phyloP scores from a whole-genome alignment of 1,140 invertebrate genomes.

The Drosophila erecta region DNA sequence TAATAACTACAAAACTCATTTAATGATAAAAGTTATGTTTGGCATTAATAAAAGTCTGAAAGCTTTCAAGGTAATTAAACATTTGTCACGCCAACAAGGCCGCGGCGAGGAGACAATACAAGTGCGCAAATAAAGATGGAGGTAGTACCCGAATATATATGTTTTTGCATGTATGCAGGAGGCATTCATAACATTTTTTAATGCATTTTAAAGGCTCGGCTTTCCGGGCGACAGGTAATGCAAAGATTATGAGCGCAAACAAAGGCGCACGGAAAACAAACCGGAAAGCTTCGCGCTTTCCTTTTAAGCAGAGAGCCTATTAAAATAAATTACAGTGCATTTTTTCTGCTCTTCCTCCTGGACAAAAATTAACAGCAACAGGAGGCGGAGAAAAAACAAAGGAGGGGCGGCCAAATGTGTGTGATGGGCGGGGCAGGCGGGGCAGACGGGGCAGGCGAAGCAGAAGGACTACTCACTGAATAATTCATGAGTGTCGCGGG shows the following conservation, averaged over 20 bases:
- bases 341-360: conserved; percentile 25
- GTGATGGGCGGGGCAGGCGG: conserved; percentile 34
- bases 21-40: conserved; percentile 70
- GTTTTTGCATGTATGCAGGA: conserved; percentile 57
- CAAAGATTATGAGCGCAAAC: conserved; percentile 68
- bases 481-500: conserved; percentile 73
- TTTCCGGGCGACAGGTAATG: conserved; percentile 49
- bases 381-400: conserved; percentile 25
- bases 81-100: conserved; percentile 40
- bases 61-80: conserved; percentile 75
- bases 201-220: conserved; percentile 61
- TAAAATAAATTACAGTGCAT: conserved; percentile 79
- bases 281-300: conserved; percentile 47
- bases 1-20: conserved; percentile 50
- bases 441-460: conserved; percentile 14
- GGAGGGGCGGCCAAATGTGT: conserved; percentile 46
- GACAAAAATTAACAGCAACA: conserved; percentile 67
- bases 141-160: conserved; percentile 12
- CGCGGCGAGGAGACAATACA: conserved; percentile 14
- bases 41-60: conserved; percentile 52
- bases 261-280: conserved; percentile 36
- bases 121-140: conserved; percentile 19
- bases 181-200: conserved; percentile 64
- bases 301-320: conserved; percentile 64
- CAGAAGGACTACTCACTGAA: conserved; percentile 74